A percentile compares a stretch with the other conserved stretches of the same genome.
Conservation (phyloP, 2,113 vertebrate genomes). For the Drymodes brunneopygia region DNA sequence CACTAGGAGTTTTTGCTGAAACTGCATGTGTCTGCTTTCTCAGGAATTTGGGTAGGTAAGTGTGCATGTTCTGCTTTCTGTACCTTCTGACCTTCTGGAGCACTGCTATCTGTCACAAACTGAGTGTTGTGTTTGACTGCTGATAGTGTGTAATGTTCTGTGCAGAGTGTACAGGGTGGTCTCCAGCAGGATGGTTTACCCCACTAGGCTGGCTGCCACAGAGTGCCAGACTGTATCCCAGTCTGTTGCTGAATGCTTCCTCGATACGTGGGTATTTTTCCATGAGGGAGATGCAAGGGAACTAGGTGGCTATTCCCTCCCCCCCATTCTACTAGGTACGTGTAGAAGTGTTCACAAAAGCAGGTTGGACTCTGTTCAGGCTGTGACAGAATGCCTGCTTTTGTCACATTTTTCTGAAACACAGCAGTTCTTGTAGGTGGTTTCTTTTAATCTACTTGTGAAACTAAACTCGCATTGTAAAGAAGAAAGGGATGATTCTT, state of each 20-base stretch:
- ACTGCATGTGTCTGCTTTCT: background rate
- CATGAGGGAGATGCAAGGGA: background rate
- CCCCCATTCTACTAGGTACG: background rate
- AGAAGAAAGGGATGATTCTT: background rate
- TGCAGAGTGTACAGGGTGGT: background rate
- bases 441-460: background rate
- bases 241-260: background rate
- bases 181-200: background rate
- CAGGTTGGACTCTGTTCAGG: background rate
- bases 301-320: background rate
- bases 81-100: background rate
- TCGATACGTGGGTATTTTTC: background rate
- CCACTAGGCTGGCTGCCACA: accelerated
- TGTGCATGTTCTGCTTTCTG: background rate
- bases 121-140: background rate
- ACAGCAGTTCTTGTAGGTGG: background rate
- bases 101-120: background rate
- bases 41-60: background rate
- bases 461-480: background rate
- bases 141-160: accelerated
- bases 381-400: background rate
- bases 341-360: background rate
- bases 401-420: background rate
- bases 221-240: background rate
- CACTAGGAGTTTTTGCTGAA: background rate